These are phyloP conservation scores for Leptinotarsa texana DNA, from an alignment of 1,140 invertebrate species.

Conservation along the genomic window DNA sequence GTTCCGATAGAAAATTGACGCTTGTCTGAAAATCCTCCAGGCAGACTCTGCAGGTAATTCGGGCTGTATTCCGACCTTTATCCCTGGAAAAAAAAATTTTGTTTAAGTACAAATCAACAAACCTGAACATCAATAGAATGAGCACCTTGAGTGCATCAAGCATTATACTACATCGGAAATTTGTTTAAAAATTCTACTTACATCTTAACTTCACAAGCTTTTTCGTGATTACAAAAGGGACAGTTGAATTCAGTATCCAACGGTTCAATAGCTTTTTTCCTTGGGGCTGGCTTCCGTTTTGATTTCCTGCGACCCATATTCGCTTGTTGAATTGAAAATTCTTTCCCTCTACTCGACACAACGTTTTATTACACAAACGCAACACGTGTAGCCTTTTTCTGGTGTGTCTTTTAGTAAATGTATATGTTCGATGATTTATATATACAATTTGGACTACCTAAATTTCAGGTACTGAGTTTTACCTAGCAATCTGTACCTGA, in stretches of 20 bases:
- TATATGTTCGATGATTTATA: too few relatives aligned
- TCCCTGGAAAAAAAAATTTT: conserved; percentile 74
- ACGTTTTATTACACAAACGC: too few relatives aligned
- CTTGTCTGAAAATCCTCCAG: conserved; percentile 95
- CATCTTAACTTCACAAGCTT: conserved; percentile 99
- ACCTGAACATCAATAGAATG: background rate
- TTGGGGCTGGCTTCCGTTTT: conserved; percentile 94
- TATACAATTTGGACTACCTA: too few relatives aligned
- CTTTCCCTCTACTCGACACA: too few relatives aligned
- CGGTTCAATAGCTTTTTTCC: conserved; percentile 91
- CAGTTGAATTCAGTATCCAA: conserved; percentile 97
- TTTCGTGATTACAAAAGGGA: conserved; percentile 99
- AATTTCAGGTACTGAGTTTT: too few relatives aligned
- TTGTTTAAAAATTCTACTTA: conserved; percentile 60
- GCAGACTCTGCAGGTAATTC: conserved; percentile 93
- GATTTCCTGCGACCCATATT: conserved; percentile 95
- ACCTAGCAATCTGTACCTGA: too few relatives aligned
- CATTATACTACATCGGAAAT: too few relatives aligned
- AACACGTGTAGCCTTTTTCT: too few relatives aligned
- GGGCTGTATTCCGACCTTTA: conserved; percentile 86
- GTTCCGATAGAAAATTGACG: conserved; percentile 95
- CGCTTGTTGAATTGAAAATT: background rate
- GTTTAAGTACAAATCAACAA: background rate
- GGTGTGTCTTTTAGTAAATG: too few relatives aligned
- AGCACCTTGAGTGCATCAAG: too few relatives aligned